A percentile compares a stretch with the other conserved stretches of the same genome.
Evolutionary conservation across 2,797 vertebrate genomes (phyloP).

Genomic region (Mycteria americana): DNA sequence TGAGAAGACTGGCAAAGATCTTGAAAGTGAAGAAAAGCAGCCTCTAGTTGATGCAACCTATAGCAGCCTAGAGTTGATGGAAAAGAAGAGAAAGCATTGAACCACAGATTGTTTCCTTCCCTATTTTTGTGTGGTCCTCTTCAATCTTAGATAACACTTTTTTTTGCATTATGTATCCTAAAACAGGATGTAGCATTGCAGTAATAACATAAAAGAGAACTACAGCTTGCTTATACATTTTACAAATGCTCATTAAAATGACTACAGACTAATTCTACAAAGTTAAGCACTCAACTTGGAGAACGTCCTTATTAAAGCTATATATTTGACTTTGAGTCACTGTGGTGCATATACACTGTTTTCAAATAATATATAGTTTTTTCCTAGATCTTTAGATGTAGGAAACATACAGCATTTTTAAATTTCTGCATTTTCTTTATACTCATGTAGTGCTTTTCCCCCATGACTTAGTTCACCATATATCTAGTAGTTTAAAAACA

Average conservation of each 20-base stretch:
- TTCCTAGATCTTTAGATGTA: not conserved
- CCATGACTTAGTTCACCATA: not conserved
- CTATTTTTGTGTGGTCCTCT: not conserved
- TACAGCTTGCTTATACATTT: not conserved
- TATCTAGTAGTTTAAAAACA: not conserved
- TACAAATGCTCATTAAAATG: not conserved
- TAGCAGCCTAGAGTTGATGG: not conserved
- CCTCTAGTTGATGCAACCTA: not conserved
- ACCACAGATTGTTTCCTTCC: not conserved
- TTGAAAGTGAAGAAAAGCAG: not conserved
- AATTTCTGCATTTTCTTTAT: not conserved
- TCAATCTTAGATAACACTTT: not conserved
- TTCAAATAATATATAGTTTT: not conserved
- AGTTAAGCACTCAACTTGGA: not conserved
- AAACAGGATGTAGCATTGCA: not conserved
- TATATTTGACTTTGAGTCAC: not conserved
- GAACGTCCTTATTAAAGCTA: not conserved
- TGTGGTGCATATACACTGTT: not conserved
- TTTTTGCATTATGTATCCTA: not conserved
- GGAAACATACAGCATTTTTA: not conserved
- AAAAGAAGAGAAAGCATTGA: not conserved
- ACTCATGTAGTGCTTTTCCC: not conserved
- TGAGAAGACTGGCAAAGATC: not conserved
- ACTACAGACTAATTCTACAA: not conserved
- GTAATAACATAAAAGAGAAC: not conserved